These are phyloP conservation scores for Tenualosa ilisha DNA, from an alignment of 2,797 vertebrate genomes.

Conservation along the genomic window DNA sequence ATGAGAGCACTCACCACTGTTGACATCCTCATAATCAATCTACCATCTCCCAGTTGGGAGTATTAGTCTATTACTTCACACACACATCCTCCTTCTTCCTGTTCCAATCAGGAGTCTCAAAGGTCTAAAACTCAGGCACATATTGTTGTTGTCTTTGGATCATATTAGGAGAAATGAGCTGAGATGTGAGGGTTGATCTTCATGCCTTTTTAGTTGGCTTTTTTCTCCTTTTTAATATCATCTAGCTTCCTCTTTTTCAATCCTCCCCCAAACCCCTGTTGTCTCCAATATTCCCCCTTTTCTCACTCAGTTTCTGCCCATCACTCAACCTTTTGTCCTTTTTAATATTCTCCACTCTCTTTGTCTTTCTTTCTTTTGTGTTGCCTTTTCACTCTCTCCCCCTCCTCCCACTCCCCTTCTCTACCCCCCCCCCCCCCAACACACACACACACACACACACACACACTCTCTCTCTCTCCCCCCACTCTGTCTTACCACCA, in stretches of 20 bases:
- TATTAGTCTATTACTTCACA: background rate
- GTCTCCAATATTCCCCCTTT: background rate
- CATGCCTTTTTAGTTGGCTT: no score
- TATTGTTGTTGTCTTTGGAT: background rate
- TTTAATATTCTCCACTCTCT: background rate
- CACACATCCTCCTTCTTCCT: background rate
- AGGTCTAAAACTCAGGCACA: no score
- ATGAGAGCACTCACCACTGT: background rate
- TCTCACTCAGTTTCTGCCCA: background rate
- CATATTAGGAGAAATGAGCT: background rate
- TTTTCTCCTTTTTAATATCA: background rate
- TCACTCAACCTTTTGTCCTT: background rate
- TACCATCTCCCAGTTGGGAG: background rate
- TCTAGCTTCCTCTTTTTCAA: background rate
- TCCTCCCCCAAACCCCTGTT: background rate
- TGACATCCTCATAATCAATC: background rate
- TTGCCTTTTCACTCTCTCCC: background rate
- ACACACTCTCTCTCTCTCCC: no score
- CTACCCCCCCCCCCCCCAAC: background rate
- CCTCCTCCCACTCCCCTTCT: background rate
- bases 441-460: no score
- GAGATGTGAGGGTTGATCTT: no score
- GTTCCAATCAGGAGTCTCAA: no score
- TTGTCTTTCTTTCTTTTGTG: background rate
- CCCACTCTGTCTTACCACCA: conserved; percentile 82